phyloP scores from a whole-genome alignment of 2,888 invertebrate genomes.

The Cantharis nigra region DNA sequence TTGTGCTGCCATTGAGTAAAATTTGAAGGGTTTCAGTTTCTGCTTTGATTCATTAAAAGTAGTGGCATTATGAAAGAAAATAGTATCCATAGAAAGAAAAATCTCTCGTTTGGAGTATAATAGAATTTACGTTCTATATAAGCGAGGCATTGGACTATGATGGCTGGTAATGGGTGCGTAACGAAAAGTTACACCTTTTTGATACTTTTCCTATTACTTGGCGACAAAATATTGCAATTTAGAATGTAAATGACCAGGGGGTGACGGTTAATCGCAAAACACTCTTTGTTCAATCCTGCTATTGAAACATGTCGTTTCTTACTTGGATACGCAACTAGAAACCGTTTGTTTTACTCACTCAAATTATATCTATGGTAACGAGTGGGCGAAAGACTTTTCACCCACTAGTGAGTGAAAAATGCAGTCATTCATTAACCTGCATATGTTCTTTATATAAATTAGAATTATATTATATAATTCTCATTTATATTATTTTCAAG shows the following conservation, averaged over 20 bases:
- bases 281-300: too few species aligned
- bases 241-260: not conserved
- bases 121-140: not conserved
- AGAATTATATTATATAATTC: too few species aligned
- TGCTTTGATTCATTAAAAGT: not conserved
- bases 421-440: too few species aligned
- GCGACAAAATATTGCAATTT: not conserved
- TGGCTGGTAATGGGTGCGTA: not conserved
- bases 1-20: not conserved
- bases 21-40: not conserved
- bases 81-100: not conserved
- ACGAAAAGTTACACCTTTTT: not conserved
- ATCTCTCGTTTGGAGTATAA: not conserved
- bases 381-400: too few species aligned
- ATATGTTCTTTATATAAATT: too few species aligned
- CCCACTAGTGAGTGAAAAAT: too few species aligned
- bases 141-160: not conserved
- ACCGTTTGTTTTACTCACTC: too few species aligned
- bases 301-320: too few species aligned
- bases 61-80: not conserved
- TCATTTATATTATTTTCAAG: too few species aligned
- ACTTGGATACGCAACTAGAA: too few species aligned
- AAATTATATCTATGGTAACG: too few species aligned
- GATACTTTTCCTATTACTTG: not conserved
- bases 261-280: not conserved